Evolutionary conservation across 1,140 invertebrate genomes (phyloP).

Genomic region (Oppia nitens): DNA sequence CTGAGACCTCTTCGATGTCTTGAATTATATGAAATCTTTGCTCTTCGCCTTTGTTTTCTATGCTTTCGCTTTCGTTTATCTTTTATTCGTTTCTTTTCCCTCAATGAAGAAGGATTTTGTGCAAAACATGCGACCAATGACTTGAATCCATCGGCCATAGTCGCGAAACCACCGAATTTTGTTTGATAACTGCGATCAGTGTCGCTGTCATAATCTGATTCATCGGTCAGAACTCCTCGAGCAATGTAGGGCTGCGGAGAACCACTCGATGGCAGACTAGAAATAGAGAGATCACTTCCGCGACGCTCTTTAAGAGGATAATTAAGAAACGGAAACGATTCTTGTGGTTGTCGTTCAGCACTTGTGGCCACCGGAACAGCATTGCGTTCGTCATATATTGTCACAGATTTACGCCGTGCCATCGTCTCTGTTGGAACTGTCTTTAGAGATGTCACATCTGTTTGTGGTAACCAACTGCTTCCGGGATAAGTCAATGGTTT

Average conservation of each 20-base stretch:
- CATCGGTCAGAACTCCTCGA: conserved; percentile 17
- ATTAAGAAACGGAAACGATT: not conserved
- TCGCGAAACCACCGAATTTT: not conserved
- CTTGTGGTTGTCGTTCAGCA: not conserved
- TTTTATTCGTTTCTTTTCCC: not conserved
- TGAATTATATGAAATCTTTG: not conserved
- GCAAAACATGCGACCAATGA: conserved; percentile 10
- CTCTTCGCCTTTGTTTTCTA: not conserved
- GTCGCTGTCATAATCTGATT: conserved; percentile 15
- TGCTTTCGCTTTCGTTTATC: not conserved
- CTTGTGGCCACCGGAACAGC: not conserved
- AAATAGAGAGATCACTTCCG: conserved; percentile 14
- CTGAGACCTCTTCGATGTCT: not conserved
- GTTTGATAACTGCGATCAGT: conserved; percentile 6
- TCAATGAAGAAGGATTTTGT: conserved; percentile 1
- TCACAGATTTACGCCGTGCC: conserved; percentile 1
- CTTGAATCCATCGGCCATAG: not conserved
- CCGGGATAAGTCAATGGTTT: conserved; percentile 8
- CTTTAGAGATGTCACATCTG: not conserved
- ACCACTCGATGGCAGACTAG: conserved; percentile 16
- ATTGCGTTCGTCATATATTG: not conserved
- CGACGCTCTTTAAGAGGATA: conserved; percentile 4
- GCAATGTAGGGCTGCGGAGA: conserved; percentile 16
- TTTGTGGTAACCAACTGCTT: conserved; percentile 4
- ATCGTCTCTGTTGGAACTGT: conserved; percentile 6